A percentile compares a stretch with the other conserved stretches of the same genome.
These are phyloP conservation scores for Odocoileus virginianus DNA, from an alignment of 2,113 vertebrate genomes.

Conservation along the genomic window DNA sequence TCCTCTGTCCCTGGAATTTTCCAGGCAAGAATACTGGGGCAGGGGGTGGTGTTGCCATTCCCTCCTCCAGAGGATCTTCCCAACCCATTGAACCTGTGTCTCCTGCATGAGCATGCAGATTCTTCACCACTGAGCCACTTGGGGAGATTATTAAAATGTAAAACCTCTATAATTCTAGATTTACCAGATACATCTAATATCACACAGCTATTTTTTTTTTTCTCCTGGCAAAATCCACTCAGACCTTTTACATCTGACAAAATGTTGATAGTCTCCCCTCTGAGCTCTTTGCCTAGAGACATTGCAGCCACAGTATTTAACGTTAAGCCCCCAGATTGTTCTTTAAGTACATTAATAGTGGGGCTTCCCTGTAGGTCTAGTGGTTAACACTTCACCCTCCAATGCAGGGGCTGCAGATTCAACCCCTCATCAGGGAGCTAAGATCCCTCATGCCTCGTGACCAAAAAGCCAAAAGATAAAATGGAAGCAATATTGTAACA, in stretches of 20 bases:
- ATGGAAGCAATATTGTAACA: neutral
- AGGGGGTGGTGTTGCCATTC: neutral
- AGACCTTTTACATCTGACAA: neutral
- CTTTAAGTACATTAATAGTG: neutral
- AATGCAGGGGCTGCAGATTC: neutral
- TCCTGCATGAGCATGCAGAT: neutral
- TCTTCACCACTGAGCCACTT: neutral
- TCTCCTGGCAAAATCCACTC: neutral
- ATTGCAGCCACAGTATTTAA: neutral
- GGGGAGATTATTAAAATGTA: neutral
- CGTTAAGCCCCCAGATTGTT: neutral
- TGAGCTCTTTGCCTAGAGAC: neutral
- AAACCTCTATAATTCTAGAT: neutral
- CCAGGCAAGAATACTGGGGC: neutral
- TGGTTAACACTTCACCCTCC: neutral
- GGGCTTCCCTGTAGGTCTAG: neutral
- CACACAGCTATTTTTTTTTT: neutral
- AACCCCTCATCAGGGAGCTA: neutral
- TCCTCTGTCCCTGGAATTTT: neutral
- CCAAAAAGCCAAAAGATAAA: neutral
- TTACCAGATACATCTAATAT: neutral
- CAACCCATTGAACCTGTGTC: accelerated
- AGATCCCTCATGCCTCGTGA: neutral
- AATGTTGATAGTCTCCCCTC: neutral
- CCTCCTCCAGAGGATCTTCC: neutral